phyloP scores from a whole-genome alignment of 2,888 invertebrate species.

The Tanytarsus gracilentus region DNA sequence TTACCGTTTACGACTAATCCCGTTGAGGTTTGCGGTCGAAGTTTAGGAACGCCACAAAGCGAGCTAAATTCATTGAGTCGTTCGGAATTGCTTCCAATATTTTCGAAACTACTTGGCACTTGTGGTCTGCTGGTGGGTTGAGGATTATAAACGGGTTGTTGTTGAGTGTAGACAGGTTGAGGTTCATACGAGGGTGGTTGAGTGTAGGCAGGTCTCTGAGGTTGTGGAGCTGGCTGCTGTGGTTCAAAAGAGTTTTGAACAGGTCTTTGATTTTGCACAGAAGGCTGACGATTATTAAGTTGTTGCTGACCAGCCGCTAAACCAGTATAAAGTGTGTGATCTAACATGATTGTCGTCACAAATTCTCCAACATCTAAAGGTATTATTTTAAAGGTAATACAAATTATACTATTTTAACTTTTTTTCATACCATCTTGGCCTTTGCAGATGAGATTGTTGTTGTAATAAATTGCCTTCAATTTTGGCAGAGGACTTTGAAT shows the following conservation, averaged over 20 bases:
- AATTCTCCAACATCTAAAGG: constrained; percentile 11
- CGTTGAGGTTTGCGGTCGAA: not conserved
- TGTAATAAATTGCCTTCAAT: constrained; percentile 17
- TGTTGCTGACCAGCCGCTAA: not conserved
- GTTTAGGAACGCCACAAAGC: constrained; percentile 4
- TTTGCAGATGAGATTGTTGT: constrained; percentile 11
- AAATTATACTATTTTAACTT: not conserved
- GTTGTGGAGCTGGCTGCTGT: too few relatives aligned
- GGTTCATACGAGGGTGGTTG: too few relatives aligned
- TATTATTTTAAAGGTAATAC: not conserved
- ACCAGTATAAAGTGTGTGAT: constrained; percentile 20
- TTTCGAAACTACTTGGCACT: too few relatives aligned
- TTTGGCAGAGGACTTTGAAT: constrained; percentile 24
- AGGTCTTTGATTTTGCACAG: too few relatives aligned
- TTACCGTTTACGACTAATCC: constrained; percentile 9
- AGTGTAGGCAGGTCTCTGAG: too few relatives aligned
- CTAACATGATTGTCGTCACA: constrained; percentile 3
- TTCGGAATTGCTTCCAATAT: too few relatives aligned
- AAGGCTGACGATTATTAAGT: not conserved
- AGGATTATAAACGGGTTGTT: too few relatives aligned
- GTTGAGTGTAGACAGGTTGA: not conserved
- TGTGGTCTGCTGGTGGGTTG: not conserved
- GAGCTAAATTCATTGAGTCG: not conserved
- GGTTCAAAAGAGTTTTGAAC: too few relatives aligned
- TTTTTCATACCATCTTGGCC: constrained; percentile 7